phyloP scores from a whole-genome alignment of 2,888 invertebrate genomes.

The Cyaniris semiargus region DNA sequence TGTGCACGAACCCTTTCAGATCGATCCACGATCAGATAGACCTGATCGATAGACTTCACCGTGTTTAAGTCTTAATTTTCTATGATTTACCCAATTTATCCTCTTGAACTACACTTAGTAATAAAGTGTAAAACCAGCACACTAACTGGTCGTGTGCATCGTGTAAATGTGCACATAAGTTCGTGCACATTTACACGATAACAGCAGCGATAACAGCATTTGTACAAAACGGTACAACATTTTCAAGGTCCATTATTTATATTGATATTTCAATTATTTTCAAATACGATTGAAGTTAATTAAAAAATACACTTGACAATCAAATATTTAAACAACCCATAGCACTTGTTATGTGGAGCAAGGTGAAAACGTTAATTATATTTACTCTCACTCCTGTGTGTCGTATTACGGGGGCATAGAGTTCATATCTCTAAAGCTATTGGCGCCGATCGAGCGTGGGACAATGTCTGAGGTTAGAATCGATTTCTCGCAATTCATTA shows the following conservation, averaged over 20 bases:
- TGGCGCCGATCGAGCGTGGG: conserved; percentile 54
- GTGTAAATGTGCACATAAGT: conserved; percentile 8
- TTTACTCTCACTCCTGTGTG: conserved; percentile 4
- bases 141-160: neutral
- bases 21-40: neutral
- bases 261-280: conserved; percentile 20
- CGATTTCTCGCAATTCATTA: conserved; percentile 62
- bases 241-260: neutral
- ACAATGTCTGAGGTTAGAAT: conserved; percentile 67
- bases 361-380: conserved; percentile 43
- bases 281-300: conserved; percentile 26
- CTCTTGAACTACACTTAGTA: too few relatives aligned
- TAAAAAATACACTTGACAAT: conserved; percentile 31
- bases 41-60: too few relatives aligned
- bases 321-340: conserved; percentile 30
- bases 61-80: too few relatives aligned
- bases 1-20: too few relatives aligned
- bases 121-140: neutral
- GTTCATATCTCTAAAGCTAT: neutral
- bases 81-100: neutral
- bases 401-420: conserved; percentile 14
- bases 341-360: conserved; percentile 42
- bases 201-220: too few relatives aligned
- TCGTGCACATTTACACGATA: too few relatives aligned
- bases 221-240: conserved; percentile 9